A percentile compares a stretch with the other conserved stretches of the same genome.
These are phyloP conservation scores for Cricetomys ansorgei DNA, from an alignment of 2,113 vertebrate species.

Conservation along the genomic window DNA sequence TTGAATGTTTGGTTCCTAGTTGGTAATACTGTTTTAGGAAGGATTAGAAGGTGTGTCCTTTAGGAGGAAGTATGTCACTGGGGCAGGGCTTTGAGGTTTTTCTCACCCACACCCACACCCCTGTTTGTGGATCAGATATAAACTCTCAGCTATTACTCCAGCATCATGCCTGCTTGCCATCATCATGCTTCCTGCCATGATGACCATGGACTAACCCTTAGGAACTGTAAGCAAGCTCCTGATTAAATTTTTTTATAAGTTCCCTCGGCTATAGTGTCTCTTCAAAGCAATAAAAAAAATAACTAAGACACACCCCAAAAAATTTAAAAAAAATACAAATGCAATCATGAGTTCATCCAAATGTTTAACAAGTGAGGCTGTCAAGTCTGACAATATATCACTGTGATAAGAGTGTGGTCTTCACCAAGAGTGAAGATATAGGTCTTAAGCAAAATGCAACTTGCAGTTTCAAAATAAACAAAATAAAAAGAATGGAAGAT, in stretches of 20 bases:
- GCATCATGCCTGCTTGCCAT: not conserved
- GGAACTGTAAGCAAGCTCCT: not conserved
- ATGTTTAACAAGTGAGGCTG: not conserved
- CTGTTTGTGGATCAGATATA: not conserved
- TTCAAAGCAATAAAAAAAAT: not conserved
- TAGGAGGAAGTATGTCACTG: not conserved
- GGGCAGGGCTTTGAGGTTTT: not conserved
- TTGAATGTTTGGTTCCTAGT: not conserved
- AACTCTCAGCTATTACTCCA: not conserved
- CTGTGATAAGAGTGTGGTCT: not conserved
- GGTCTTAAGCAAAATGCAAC: not conserved
- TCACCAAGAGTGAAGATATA: not conserved
- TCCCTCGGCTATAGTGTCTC: not conserved
- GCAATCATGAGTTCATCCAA: not conserved
- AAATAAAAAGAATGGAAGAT: not conserved
- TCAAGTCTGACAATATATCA: not conserved
- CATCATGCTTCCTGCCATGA: not conserved
- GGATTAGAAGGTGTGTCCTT: not conserved
- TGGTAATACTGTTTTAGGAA: not conserved
- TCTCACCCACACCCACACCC: not conserved
- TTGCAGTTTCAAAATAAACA: not conserved
- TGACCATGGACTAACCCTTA: not conserved
- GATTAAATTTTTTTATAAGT: not conserved
- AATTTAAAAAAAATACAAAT: not conserved
- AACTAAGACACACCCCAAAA: not conserved